Conservation (phyloP, 53 echinoderm and acorn worm species). For the Antedon mediterranea region DNA sequence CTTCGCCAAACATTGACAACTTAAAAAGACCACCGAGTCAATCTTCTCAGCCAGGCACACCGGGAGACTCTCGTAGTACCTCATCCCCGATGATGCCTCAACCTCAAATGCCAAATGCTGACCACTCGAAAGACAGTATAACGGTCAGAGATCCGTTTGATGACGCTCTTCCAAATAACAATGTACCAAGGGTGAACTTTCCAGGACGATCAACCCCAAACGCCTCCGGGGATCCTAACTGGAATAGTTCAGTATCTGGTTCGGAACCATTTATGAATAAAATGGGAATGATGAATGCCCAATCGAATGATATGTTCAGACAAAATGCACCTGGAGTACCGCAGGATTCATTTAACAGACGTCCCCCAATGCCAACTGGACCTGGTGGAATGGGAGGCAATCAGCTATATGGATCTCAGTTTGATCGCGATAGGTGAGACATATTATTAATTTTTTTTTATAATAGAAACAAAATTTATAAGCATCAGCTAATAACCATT, state of each 20-base stretch:
- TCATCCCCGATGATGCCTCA: conserved; percentile 38
- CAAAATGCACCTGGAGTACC: conserved; percentile 14
- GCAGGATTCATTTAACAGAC: not conserved
- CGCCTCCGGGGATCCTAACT: conserved; percentile 9
- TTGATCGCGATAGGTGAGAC: not conserved
- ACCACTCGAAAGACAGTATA: conserved; percentile 51
- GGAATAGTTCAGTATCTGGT: conserved; percentile 32
- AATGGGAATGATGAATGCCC: not conserved
- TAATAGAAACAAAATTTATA: too few relatives aligned
- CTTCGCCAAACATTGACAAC: not conserved
- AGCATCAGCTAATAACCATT: conserved; percentile 14
- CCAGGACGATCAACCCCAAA: conserved; percentile 3
- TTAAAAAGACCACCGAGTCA: not conserved
- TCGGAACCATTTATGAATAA: not conserved
- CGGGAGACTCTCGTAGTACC: conserved; percentile 17
- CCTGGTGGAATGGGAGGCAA: not conserved
- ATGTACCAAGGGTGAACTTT: conserved; percentile 13
- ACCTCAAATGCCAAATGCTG: conserved; percentile 64
- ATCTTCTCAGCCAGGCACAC: conserved; percentile 6
- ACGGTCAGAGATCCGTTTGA: conserved; percentile 80
- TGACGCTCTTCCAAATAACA: not conserved
- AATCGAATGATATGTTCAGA: conserved; percentile 20
- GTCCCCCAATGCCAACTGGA: not conserved
- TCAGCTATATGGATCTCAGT: conserved; percentile 4
- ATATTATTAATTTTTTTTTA: not conserved